Conservation (phyloP, 2,888 invertebrate species). For the Peribatodes rhomboidaria region DNA sequence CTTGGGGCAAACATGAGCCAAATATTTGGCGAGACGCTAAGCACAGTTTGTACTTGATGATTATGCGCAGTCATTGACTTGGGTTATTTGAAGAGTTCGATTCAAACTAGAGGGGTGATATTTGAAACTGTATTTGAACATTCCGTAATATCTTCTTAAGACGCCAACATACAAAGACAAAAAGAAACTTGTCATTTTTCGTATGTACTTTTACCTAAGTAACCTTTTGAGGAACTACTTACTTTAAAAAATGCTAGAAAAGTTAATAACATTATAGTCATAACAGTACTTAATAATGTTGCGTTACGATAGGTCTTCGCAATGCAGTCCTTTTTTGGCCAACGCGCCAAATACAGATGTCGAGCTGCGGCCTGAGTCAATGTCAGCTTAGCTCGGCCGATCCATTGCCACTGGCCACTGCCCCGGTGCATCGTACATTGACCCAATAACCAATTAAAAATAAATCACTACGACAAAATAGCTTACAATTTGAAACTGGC, state of each 20-base stretch:
- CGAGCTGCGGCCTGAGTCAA: constrained; percentile 12
- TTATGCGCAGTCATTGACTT: constrained; percentile 29
- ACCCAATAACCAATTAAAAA: constrained; percentile 37
- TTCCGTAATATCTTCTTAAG: background rate
- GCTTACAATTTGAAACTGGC: constrained; percentile 12
- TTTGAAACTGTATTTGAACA: constrained; percentile 13
- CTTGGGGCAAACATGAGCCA: constrained; percentile 13
- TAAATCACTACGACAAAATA: constrained; percentile 27
- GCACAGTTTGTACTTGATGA: constrained; percentile 25
- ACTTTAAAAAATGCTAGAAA: background rate
- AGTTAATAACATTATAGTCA: background rate
- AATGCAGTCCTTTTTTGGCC: constrained; percentile 19
- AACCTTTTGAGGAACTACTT: too few species aligned
- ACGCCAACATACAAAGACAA: background rate
- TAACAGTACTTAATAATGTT: background rate
- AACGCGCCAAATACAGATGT: constrained; percentile 24
- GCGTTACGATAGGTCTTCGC: constrained; percentile 14
- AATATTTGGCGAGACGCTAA: constrained; percentile 25
- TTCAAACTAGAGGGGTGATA: constrained; percentile 13
- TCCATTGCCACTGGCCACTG: constrained; percentile 27
- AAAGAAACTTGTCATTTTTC: background rate
- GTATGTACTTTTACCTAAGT: too few species aligned
- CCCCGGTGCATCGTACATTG: constrained; percentile 37
- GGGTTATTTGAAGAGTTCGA: constrained; percentile 14
- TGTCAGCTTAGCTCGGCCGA: constrained; percentile 18